Percentiles rank a stretch among this genome's conserved stretches.
phyloP scores from a whole-genome alignment of 1,140 invertebrate genomes.

The Calliphora vicina region DNA sequence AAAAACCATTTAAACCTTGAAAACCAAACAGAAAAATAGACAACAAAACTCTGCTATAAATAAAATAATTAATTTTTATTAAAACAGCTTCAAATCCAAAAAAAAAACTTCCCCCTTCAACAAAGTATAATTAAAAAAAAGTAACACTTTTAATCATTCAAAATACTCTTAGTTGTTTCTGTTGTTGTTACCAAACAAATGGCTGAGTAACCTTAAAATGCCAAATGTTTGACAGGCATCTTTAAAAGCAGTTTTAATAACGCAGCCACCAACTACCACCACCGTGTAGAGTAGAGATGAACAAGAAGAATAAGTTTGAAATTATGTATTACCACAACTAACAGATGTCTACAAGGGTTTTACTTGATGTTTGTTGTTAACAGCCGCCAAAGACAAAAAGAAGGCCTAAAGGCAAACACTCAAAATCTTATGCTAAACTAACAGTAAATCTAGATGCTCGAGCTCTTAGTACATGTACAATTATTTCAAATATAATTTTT shows the following conservation, averaged over 20 bases:
- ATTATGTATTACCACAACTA: not conserved
- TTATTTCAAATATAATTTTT: not conserved
- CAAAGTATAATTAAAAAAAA: not conserved
- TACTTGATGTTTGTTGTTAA: not conserved
- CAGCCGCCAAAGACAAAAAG: not conserved
- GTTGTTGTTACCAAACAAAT: too few species aligned
- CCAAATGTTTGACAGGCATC: not conserved
- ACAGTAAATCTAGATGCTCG: not conserved
- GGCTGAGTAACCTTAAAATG: not conserved
- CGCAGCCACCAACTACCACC: not conserved
- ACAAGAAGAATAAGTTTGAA: not conserved
- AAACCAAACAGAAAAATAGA: not conserved
- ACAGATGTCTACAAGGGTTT: slow-evolving; percentile 15
- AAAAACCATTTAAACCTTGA: not conserved
- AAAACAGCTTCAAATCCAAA: not conserved
- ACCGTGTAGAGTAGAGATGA: not conserved
- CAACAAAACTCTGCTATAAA: not conserved
- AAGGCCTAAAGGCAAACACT: not conserved
- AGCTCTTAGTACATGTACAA: not conserved
- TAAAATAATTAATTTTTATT: too few species aligned
- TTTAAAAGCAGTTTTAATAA: not conserved
- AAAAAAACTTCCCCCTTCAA: too few species aligned
- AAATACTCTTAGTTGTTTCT: not conserved
- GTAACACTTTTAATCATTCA: not conserved
- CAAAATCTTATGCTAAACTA: not conserved